Percentiles rank a stretch among this genome's conserved stretches.
Evolutionary conservation across 2,113 vertebrate genomes (phyloP).

Genomic region (Alexandromys fortis): DNA sequence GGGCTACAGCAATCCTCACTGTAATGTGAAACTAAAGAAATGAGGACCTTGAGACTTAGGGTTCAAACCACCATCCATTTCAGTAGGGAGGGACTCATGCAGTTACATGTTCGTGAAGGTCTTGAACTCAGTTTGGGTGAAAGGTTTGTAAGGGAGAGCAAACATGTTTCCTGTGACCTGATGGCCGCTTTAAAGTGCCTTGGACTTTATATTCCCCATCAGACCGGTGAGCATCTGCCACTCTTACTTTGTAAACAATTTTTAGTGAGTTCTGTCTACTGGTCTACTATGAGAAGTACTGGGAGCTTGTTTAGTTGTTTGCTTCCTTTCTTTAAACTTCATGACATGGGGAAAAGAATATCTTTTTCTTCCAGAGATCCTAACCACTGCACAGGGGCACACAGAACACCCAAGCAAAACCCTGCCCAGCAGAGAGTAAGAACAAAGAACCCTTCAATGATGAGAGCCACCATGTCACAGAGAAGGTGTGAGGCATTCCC

Average conservation of each 20-base stretch:
- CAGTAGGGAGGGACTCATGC: neutral
- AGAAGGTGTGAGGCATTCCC: neutral
- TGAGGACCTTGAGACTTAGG: neutral
- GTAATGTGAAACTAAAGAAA: neutral
- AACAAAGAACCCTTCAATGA: neutral
- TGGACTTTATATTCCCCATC: neutral
- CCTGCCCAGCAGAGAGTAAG: neutral
- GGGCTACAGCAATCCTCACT: neutral
- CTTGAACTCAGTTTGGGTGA: neutral
- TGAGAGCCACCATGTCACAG: rapidly evolving
- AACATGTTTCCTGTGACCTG: neutral
- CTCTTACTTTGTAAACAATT: neutral
- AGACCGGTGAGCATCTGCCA: neutral
- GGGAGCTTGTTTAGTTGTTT: neutral
- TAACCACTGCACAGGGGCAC: neutral
- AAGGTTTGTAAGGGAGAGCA: neutral
- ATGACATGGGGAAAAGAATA: neutral
- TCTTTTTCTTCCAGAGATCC: neutral
- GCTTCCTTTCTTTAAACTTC: constrained; percentile 30
- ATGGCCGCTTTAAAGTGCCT: neutral
- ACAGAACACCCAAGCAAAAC: neutral
- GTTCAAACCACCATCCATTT: neutral
- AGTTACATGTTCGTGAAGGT: neutral
- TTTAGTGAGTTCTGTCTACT: neutral
- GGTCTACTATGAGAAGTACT: neutral